Conservation (phyloP, 2,888 invertebrate genomes). For the Chrysina gloriosa region DNA sequence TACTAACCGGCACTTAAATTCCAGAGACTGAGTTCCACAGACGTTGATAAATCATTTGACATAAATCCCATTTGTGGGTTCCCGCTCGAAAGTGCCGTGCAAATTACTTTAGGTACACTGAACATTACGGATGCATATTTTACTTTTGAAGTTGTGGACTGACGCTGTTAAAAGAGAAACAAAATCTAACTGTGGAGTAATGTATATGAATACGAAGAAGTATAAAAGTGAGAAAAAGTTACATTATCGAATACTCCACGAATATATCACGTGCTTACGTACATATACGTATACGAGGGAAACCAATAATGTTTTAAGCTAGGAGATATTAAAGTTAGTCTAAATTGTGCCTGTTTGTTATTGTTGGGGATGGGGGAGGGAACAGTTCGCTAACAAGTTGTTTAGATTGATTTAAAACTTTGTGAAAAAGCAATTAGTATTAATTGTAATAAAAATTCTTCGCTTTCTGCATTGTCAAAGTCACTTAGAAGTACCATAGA, state of each 20-base stretch:
- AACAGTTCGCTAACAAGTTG: too few species aligned
- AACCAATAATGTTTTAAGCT: neutral
- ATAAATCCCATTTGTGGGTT: constrained; percentile 58
- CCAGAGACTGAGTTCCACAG: constrained; percentile 56
- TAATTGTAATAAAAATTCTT: too few species aligned
- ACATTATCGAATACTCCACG: neutral
- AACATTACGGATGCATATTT: constrained; percentile 32
- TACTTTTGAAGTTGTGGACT: constrained; percentile 14
- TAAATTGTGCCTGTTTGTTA: too few species aligned
- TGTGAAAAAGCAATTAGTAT: too few species aligned
- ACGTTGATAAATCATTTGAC: constrained; percentile 60
- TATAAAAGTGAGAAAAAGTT: neutral
- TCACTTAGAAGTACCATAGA: too few species aligned
- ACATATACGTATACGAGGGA: neutral
- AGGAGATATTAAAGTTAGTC: too few species aligned
- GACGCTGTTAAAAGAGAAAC: constrained; percentile 13
- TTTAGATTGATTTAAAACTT: too few species aligned
- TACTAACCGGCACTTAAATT: constrained; percentile 60
- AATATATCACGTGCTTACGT: constrained; percentile 4
- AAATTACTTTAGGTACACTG: constrained; percentile 43
- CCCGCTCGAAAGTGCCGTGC: constrained; percentile 53
- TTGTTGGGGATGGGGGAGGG: too few species aligned
- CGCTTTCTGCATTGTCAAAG: too few species aligned
- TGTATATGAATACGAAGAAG: neutral
- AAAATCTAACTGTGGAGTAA: constrained; percentile 7